Base-by-base conservation (phyloP, 2,113 vertebrate genomes). In the Cricetomys ansorgei region DNA sequence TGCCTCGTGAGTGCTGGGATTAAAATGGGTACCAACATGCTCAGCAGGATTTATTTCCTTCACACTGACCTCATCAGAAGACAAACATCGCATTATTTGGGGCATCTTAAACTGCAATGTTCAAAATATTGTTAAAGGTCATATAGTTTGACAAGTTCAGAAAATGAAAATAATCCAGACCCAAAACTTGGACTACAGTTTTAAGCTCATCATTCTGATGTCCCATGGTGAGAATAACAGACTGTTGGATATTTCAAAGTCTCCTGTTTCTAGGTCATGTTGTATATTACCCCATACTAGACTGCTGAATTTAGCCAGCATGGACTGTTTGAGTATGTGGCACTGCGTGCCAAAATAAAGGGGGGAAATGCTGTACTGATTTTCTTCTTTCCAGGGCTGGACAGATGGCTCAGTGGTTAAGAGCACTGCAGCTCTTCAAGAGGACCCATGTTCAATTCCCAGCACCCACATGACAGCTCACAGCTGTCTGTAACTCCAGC, bases 81-180 rank as follows among this genome's bases (percentile, higher is more conserved):
- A 31, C 21, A 45, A 84, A 27, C 57, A 64, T 12, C 79, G 62
- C 81, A 8, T 7, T 70, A 75, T 25, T 80, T 83, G 40, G 75
- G 40, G 7, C 6, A 48, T 43, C 40, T 34, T 7, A 88, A 72
- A 53, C 65, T 92, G 45, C 65, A 90, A 72, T 57, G 21, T 29
- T n/a, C 37, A 89, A 87, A 87, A 84, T 45, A 81, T 77, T 50
- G 55, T 50, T 90, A 95, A 79, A 92, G 29, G 34, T 65, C 64
- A n/a, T 45, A 1, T 37, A 67, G 77, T 72, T 90, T 90, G 65
- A 89, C 59, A 83, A 48, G 53, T 92, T 70, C 27, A 88, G 53
- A 70, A 40, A 93, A 91, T n/a, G 79, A 70, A 84, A 65, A 67
- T 21, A 80, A 53, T 23, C 40, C 45, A 75, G 45, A 75, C 1